phyloP scores from a whole-genome alignment of 1,140 invertebrate genomes.

The Bombus picipes region DNA sequence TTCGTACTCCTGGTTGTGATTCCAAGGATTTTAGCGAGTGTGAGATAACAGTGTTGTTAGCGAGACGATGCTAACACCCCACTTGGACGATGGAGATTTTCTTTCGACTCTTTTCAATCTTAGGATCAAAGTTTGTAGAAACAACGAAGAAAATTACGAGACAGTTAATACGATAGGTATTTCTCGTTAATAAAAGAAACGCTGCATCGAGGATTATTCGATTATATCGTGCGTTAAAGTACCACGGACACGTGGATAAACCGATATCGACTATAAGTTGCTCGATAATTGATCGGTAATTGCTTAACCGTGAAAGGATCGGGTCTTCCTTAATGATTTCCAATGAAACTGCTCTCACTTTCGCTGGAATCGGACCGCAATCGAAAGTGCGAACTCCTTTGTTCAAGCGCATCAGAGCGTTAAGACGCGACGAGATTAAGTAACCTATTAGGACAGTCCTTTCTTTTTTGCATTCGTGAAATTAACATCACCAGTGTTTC shows the following conservation, averaged over 20 bases:
- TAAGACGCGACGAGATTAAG: slow-evolving; percentile 5
- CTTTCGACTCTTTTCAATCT: too few species aligned
- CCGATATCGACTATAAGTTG: background rate
- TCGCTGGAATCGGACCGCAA: slow-evolving; percentile 15
- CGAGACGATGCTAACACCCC: background rate
- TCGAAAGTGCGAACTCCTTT: slow-evolving; percentile 42
- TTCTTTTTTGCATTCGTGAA: background rate
- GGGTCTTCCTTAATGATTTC: slow-evolving; percentile 9
- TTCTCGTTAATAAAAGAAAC: too few species aligned
- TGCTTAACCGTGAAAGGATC: background rate
- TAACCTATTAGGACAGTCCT: slow-evolving; percentile 30
- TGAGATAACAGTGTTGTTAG: background rate
- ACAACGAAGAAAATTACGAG: too few species aligned
- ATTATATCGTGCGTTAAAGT: background rate
- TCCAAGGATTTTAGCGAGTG: background rate
- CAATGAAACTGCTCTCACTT: slow-evolving; percentile 26
- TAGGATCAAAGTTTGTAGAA: too few species aligned
- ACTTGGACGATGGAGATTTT: background rate
- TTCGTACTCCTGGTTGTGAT: background rate
- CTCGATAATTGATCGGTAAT: slow-evolving; percentile 3
- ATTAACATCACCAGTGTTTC: background rate
- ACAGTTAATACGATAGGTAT: too few species aligned
- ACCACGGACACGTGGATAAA: background rate
- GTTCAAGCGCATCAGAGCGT: slow-evolving; percentile 43
- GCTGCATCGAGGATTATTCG: background rate